Evolutionary conservation across 2,797 vertebrate species (phyloP).

Genomic region (Squalus acanthias): DNA sequence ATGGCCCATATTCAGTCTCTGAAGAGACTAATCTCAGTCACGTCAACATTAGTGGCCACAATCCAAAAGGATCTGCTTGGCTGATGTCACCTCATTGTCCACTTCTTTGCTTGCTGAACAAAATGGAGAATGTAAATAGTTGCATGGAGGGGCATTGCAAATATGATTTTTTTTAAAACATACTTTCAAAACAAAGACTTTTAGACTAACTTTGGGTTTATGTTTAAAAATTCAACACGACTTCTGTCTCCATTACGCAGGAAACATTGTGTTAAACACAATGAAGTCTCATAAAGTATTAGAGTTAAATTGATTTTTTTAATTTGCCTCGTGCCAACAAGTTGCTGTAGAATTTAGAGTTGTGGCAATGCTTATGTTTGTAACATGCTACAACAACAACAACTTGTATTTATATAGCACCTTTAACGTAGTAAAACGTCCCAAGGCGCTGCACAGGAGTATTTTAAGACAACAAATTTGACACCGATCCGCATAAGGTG

Average conservation of each 20-base stretch:
- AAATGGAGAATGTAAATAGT: background rate
- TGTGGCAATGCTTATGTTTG: background rate
- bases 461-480: too few relatives aligned
- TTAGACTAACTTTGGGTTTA: background rate
- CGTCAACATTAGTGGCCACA: background rate
- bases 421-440: too few relatives aligned
- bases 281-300: constrained; percentile 6
- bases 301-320: background rate
- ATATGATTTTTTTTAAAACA: background rate
- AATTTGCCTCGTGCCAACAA: background rate
- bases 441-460: too few relatives aligned
- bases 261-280: constrained; percentile 9
- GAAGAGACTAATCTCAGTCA: background rate
- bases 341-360: background rate
- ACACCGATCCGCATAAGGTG: too few relatives aligned
- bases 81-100: background rate
- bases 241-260: background rate
- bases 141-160: background rate
- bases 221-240: background rate
- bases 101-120: background rate
- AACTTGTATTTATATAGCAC: too few relatives aligned
- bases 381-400: background rate
- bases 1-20: too few relatives aligned
- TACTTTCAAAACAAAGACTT: background rate
- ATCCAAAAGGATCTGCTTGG: background rate